Percentiles rank a stretch among this genome's conserved stretches.
phyloP scores from a whole-genome alignment of 2,888 invertebrate species.

The Drosophila setosimentum region DNA sequence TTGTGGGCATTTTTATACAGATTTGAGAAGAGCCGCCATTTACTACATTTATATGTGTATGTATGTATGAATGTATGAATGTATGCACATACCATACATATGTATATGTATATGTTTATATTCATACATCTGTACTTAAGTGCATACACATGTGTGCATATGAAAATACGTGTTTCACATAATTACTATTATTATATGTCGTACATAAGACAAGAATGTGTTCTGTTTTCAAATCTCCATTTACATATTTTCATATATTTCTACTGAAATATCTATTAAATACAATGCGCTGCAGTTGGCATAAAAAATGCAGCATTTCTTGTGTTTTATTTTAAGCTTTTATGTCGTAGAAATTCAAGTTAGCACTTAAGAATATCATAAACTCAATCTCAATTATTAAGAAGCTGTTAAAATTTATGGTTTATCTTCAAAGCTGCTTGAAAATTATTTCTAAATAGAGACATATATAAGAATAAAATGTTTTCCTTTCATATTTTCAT shows the following conservation, averaged over 20 bases:
- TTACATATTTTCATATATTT: neutral
- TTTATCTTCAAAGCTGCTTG: neutral
- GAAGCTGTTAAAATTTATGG: accelerated
- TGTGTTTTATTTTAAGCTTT: neutral
- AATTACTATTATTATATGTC: slow-evolving; percentile 6
- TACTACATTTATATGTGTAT: slow-evolving; percentile 15
- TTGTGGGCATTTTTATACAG: slow-evolving; percentile 48
- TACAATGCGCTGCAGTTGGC: neutral
- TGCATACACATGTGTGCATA: slow-evolving; percentile 12
- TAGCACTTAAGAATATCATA: neutral
- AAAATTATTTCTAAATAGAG: neutral
- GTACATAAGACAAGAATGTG: slow-evolving; percentile 6
- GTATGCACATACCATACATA: slow-evolving; percentile 1
- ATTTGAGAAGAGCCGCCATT: slow-evolving; percentile 51
- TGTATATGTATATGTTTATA: slow-evolving; percentile 4
- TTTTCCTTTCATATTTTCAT: neutral
- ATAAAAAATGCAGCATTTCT: neutral
- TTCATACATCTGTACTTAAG: slow-evolving; percentile 4
- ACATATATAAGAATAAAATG: neutral
- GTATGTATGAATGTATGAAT: neutral
- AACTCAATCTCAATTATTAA: neutral
- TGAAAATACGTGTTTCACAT: neutral
- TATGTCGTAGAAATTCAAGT: neutral
- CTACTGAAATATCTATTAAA: neutral
- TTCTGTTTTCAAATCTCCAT: neutral